phyloP scores from a whole-genome alignment of 30 jellyfish, hydroid and myxozoan genomes.

The Hydractinia echinata region DNA sequence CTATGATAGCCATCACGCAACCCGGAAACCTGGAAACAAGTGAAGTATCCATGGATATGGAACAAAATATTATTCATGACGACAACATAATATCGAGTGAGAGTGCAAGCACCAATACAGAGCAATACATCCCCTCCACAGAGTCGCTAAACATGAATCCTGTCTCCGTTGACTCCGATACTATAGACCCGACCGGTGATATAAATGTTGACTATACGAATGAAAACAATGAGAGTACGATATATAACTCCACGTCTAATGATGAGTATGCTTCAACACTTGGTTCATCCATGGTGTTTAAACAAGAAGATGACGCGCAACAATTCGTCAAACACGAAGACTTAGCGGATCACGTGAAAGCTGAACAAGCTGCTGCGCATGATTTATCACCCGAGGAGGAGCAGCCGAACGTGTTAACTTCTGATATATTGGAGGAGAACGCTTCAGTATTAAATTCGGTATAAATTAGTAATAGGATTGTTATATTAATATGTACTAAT shows the following conservation, averaged over 20 bases:
- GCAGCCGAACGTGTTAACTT: background rate
- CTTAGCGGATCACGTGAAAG: slow-evolving; percentile 32
- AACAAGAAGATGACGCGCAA: slow-evolving; percentile 23
- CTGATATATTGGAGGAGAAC: slow-evolving; percentile 3
- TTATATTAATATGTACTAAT: too few relatives aligned
- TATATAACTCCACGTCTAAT: background rate
- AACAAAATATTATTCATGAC: slow-evolving; percentile 33
- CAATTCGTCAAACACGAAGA: slow-evolving; percentile 26
- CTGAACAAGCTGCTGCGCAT: slow-evolving; percentile 29
- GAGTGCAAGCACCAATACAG: background rate
- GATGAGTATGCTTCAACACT: slow-evolving; percentile 29
- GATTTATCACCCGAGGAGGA: slow-evolving; percentile 23
- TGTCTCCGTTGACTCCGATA: slow-evolving; percentile 8
- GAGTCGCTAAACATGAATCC: slow-evolving; percentile 5
- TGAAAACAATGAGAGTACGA: slow-evolving; percentile 10
- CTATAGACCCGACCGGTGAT: slow-evolving; percentile 18
- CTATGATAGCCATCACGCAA: slow-evolving; percentile 70
- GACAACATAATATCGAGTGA: slow-evolving; percentile 6
- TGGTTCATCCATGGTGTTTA: slow-evolving; percentile 26
- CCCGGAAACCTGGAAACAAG: slow-evolving; percentile 41
- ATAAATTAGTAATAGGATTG: background rate
- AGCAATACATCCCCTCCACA: slow-evolving; percentile 34
- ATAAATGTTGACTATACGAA: slow-evolving; percentile 18
- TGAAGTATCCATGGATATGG: slow-evolving; percentile 51
- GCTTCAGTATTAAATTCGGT: slow-evolving; percentile 3